phyloP scores from a whole-genome alignment of 2,797 vertebrate species.

The Peromyscus nudipes region DNA sequence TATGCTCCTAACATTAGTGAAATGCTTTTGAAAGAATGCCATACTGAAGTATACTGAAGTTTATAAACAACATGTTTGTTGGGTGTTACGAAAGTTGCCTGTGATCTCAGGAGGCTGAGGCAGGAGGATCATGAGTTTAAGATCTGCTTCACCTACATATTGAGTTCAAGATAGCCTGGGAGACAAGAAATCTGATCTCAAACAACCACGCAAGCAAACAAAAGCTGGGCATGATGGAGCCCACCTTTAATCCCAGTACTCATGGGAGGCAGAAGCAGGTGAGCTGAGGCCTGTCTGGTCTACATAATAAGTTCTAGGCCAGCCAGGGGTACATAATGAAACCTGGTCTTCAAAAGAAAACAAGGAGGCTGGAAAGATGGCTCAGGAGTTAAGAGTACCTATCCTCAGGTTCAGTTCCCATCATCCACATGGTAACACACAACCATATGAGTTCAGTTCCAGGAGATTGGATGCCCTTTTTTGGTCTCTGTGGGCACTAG shows the following conservation, averaged over 20 bases:
- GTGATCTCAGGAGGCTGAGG: neutral
- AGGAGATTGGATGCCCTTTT: neutral
- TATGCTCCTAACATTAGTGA: neutral
- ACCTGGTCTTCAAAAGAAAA: neutral
- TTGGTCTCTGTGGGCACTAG: neutral
- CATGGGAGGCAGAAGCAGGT: neutral
- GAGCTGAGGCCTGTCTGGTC: neutral
- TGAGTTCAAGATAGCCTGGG: neutral
- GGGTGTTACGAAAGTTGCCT: neutral
- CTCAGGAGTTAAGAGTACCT: neutral
- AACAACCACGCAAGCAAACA: neutral
- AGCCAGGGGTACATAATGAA: neutral
- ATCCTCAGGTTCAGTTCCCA: neutral
- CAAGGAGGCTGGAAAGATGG: neutral
- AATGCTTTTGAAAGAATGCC: neutral
- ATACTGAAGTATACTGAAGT: neutral
- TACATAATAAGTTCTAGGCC: neutral
- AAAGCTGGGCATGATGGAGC: neutral
- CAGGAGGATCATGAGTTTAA: neutral
- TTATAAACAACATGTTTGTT: neutral
- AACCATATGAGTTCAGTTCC: too few species aligned
- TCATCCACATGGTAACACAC: neutral
- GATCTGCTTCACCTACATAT: neutral
- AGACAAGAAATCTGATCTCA: neutral
- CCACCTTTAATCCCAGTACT: neutral